Evolutionary conservation across 2,113 vertebrate species (phyloP).

Genomic region (Acanthochromis polyacanthus): DNA sequence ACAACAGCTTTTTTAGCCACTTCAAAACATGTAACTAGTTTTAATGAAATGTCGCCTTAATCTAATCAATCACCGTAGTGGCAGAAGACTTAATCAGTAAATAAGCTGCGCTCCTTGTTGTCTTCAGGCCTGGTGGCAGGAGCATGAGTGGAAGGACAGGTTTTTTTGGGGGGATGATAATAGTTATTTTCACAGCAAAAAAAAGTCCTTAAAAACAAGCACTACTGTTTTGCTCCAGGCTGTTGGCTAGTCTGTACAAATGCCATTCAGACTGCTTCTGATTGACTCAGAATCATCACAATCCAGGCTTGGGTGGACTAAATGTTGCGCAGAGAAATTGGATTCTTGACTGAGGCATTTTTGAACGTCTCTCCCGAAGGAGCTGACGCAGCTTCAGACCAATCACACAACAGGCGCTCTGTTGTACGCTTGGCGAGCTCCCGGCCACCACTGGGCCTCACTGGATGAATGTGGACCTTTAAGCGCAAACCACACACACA

Average conservation of each 20-base stretch:
- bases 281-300: conserved; percentile 34
- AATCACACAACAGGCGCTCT: conserved; percentile 80
- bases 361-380: conserved; percentile 66
- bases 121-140: not conserved
- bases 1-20: not conserved
- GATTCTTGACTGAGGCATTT: conserved; percentile 58
- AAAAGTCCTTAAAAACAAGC: conserved; percentile 16
- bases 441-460: conserved; percentile 72
- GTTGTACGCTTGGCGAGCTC: conserved; percentile 71
- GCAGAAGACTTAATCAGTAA: not conserved
- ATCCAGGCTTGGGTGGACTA: conserved; percentile 33
- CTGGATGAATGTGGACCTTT: conserved; percentile 83
- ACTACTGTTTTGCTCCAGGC: not conserved
- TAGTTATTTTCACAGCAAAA: not conserved
- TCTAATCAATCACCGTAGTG: conserved; percentile 32
- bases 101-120: not conserved
- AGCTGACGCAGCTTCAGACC: conserved; percentile 75
- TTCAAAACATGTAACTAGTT: conserved; percentile 22
- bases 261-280: conserved; percentile 29
- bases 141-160: not conserved
- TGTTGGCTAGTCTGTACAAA: not conserved
- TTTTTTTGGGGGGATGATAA: not conserved
- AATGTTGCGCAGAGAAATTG: conserved; percentile 64
- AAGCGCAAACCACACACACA: conserved; percentile 63
- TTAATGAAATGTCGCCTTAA: conserved; percentile 25